These are phyloP conservation scores for Lepus europaeus DNA, from an alignment of 2,113 vertebrate species.

Conservation along the genomic window DNA sequence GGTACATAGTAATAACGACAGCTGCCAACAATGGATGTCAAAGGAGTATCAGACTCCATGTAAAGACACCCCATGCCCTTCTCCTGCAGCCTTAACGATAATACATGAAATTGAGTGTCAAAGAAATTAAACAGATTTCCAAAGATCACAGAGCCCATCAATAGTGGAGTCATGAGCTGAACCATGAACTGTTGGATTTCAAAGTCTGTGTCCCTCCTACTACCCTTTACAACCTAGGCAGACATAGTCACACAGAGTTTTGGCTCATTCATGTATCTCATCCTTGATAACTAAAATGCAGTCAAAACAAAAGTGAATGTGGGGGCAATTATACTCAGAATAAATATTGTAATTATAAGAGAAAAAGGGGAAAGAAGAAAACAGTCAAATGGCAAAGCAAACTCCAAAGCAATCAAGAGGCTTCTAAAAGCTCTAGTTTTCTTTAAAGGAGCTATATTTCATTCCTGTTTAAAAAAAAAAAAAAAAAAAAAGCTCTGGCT, in stretches of 20 bases:
- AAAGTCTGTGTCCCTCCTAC: neutral
- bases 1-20: neutral
- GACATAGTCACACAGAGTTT: neutral
- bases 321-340: conserved; percentile 50
- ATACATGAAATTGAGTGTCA: neutral
- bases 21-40: neutral
- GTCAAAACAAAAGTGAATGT: conserved; percentile 57
- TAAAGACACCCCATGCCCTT: neutral
- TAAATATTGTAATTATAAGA: conserved; percentile 56
- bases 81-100: neutral
- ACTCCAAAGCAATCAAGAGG: conserved; percentile 40
- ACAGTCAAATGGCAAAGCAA: conserved; percentile 56
- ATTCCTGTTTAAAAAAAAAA: neutral
- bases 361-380: conserved; percentile 44
- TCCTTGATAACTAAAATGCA: conserved; percentile 37
- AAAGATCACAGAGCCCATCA: neutral
- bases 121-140: neutral
- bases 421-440: conserved; percentile 34
- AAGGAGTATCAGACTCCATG: neutral
- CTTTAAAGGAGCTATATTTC: conserved; percentile 57
- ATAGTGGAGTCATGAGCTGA: neutral
- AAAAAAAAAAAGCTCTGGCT: conserved; percentile 64
- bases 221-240: neutral
- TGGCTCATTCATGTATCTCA: conserved; percentile 5
- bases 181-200: neutral